A percentile compares a stretch with the other conserved stretches of the same genome.
phyloP scores from a whole-genome alignment of 2,888 invertebrate species.

The Brachynemurus nebulosus region DNA sequence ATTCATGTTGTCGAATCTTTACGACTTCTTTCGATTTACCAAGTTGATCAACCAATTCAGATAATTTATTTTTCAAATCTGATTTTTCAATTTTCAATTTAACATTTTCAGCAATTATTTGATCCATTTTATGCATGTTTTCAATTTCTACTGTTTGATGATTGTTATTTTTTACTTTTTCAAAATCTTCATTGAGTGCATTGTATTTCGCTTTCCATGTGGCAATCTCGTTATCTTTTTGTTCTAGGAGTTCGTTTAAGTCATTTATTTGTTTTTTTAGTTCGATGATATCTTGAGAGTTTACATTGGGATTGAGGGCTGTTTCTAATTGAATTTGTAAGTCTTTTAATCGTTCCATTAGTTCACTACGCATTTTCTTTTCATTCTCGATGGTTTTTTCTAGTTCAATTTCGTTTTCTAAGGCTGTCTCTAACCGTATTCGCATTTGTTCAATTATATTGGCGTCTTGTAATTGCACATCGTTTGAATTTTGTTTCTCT shows the following conservation, averaged over 20 bases:
- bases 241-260: conserved; percentile 22
- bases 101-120: conserved; percentile 4
- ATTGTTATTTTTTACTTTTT: not conserved
- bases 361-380: conserved; percentile 17
- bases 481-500: conserved; percentile 41
- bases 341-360: conserved; percentile 19
- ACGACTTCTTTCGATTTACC: not conserved
- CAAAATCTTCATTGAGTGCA: not conserved
- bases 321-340: conserved; percentile 13
- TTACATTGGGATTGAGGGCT: not conserved
- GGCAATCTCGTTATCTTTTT: conserved; percentile 22
- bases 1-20: conserved; percentile 1
- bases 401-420: conserved; percentile 48
- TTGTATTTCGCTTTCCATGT: conserved; percentile 19
- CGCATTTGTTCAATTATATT: conserved; percentile 50
- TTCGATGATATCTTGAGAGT: conserved; percentile 6
- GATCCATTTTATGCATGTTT: not conserved
- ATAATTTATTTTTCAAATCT: conserved; percentile 3
- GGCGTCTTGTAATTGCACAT: conserved; percentile 47
- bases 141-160: not conserved
- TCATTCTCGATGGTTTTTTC: conserved; percentile 38
- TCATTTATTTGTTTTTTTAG: conserved; percentile 15
- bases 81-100: conserved; percentile 2
- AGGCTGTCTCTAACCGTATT: conserved; percentile 45
- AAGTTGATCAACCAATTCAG: not conserved